A percentile compares a stretch with the other conserved stretches of the same genome.
Conservation (phyloP, 2,888 invertebrate species). For the Sarcophaga rosellei region DNA sequence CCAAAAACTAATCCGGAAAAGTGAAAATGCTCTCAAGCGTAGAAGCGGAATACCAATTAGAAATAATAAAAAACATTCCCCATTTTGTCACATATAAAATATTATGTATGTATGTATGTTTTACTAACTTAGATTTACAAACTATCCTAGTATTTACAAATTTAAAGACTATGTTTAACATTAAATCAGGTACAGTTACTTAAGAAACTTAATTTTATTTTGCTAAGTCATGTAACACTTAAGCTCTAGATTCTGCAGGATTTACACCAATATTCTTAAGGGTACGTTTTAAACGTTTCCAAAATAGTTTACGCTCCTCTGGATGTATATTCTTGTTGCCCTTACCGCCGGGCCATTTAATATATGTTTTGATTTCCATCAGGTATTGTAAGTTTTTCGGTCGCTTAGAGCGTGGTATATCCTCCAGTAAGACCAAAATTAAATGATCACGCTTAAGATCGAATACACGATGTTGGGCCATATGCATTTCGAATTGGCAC, state of each 20-base stretch:
- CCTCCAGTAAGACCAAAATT: slow-evolving; percentile 85
- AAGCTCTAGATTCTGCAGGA: slow-evolving; percentile 37
- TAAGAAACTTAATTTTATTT: neutral
- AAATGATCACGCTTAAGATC: slow-evolving; percentile 85
- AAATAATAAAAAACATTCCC: too few species aligned
- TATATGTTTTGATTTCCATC: slow-evolving; percentile 87
- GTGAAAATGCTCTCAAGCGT: too few species aligned
- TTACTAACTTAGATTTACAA: too few species aligned
- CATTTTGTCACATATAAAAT: too few species aligned
- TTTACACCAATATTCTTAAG: slow-evolving; percentile 74
- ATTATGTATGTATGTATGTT: too few species aligned
- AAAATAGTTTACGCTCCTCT: slow-evolving; percentile 80
- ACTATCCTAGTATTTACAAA: neutral
- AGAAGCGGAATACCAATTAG: too few species aligned
- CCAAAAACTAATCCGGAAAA: too few species aligned
- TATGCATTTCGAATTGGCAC: slow-evolving; percentile 88
- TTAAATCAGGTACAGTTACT: slow-evolving; percentile 40
- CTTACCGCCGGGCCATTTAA: slow-evolving; percentile 84
- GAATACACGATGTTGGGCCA: slow-evolving; percentile 86
- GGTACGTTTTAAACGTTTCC: slow-evolving; percentile 79
- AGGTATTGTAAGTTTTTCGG: slow-evolving; percentile 86
- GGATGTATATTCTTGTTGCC: slow-evolving; percentile 67
- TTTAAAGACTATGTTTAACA: neutral
- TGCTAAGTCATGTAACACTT: neutral
- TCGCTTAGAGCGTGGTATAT: slow-evolving; percentile 84